These are phyloP conservation scores for Cataglyphis albicans DNA, from an alignment of 2,888 invertebrate genomes.

Conservation along the genomic window DNA sequence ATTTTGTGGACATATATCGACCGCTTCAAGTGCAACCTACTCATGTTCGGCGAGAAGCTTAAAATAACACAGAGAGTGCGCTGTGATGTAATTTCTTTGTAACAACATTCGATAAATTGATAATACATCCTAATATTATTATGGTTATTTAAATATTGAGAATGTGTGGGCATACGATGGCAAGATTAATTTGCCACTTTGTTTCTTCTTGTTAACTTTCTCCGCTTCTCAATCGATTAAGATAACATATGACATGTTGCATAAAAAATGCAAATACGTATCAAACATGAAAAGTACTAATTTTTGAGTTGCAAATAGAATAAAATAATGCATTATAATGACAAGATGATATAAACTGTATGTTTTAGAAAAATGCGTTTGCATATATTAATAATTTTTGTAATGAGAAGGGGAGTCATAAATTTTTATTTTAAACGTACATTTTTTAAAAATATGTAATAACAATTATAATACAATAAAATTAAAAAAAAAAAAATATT, in stretches of 20 bases:
- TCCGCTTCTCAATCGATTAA: background rate
- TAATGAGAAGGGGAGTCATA: background rate
- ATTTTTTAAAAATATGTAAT: background rate
- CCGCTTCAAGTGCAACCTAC: background rate
- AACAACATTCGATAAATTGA: background rate
- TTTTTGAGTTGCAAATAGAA: background rate
- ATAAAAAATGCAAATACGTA: background rate
- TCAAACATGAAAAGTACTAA: background rate
- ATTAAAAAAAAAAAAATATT: background rate
- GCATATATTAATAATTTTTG: background rate
- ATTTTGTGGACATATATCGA: background rate
- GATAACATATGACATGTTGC: background rate
- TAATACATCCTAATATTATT: conserved; percentile 1
- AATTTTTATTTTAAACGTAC: background rate
- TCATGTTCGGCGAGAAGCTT: background rate
- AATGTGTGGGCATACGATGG: background rate
- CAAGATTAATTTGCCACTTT: background rate
- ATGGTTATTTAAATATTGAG: background rate
- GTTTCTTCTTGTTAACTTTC: conserved; percentile 17
- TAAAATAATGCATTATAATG: background rate
- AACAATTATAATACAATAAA: background rate
- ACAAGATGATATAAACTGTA: background rate
- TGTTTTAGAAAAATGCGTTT: background rate
- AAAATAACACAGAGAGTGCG: conserved; percentile 12
- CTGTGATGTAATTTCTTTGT: background rate